Base-by-base conservation (phyloP, 2,888 invertebrate species). In the Pilophorus perplexus region DNA sequence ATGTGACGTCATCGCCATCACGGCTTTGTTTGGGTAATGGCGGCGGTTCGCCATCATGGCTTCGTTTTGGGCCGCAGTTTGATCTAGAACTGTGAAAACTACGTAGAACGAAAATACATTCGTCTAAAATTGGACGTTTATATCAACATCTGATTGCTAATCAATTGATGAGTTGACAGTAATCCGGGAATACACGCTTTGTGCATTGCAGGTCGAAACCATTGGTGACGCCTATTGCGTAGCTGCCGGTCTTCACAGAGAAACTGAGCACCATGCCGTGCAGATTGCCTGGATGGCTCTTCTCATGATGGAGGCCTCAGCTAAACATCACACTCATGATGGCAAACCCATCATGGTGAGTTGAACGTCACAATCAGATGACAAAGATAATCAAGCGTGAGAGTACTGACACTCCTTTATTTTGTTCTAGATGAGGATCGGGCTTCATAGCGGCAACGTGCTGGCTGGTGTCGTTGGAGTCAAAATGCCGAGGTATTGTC, bases 171-270 rank as follows among this genome's bases (percentile, higher is more conserved):
- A n/a, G n/a, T n/a, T n/a, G n/a, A n/a, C n/a, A n/a, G n/a, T n/a
- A n/a, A n/a, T n/a, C n/a, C n/a, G n/a, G n/a, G n/a, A n/a, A n/a
- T n/a, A n/a, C n/a, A n/a, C n/a, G n/a, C n/a, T n/a, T n/a, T n/a
- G n/a, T n/a, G n/a, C 28, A 14, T 48, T 69, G 42, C 76, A 92
- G 93, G 91, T 95, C 73, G 96, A 96, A 78, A 96, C 95, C 4
- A 96, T 96, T 73, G 95, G 95, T 0, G 95, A 96, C 76, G 95
- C 95, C 0, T 96, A 96, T 74, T 95, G 95, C 75, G 95, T 95
- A 3, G 95, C 95, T 0, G 93, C 93, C 64, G 95, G 95, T 0
- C 80, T 96, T 5, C 95, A 95, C 77, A 86, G 88, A 70, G 85
- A 85, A 73, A 92, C 90, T 55, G 83, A 84, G 38, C 92, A 90